phyloP scores from a whole-genome alignment of 2,113 vertebrate genomes.

The Helogale parvula region DNA sequence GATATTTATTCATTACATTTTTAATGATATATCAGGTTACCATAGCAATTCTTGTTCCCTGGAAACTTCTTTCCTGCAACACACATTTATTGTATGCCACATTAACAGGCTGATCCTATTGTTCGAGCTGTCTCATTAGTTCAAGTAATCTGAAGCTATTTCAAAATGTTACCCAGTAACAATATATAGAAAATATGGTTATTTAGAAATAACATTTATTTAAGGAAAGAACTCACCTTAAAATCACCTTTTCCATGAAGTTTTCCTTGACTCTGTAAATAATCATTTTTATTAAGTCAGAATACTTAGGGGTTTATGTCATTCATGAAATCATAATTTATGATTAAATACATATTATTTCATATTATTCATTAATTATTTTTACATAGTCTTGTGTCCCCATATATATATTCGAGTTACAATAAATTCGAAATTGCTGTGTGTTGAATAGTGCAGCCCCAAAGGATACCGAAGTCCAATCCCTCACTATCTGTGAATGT shows the following conservation, averaged over 20 bases:
- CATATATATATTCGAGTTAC: not conserved
- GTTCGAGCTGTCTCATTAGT: slow-evolving; percentile 76
- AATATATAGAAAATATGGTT: slow-evolving; percentile 36
- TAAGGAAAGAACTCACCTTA: slow-evolving; percentile 47
- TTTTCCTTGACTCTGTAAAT: not conserved
- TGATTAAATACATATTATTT: slow-evolving; percentile 32
- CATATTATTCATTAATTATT: slow-evolving; percentile 3
- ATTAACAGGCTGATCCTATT: slow-evolving; percentile 75
- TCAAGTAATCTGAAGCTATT: slow-evolving; percentile 66
- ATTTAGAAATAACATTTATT: slow-evolving; percentile 51
- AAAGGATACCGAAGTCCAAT: not conserved
- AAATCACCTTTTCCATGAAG: not conserved
- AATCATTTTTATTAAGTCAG: slow-evolving; percentile 43
- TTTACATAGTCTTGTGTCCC: not conserved
- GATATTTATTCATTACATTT: slow-evolving; percentile 83
- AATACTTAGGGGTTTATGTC: not conserved
- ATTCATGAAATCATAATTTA: not conserved
- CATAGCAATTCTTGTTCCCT: slow-evolving; percentile 81
- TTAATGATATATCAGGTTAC: slow-evolving; percentile 82
- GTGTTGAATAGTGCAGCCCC: not conserved
- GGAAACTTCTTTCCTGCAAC: slow-evolving; percentile 72
- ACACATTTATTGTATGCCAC: slow-evolving; percentile 57
- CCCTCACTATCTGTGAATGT: not conserved
- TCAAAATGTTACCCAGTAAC: slow-evolving; percentile 66
- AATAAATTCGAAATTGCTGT: slow-evolving; percentile 27